Percentiles rank a stretch among this genome's conserved stretches.
These are phyloP conservation scores for Caenorhabditis panamensis DNA, from an alignment of 2,888 invertebrate genomes.

Conservation along the genomic window DNA sequence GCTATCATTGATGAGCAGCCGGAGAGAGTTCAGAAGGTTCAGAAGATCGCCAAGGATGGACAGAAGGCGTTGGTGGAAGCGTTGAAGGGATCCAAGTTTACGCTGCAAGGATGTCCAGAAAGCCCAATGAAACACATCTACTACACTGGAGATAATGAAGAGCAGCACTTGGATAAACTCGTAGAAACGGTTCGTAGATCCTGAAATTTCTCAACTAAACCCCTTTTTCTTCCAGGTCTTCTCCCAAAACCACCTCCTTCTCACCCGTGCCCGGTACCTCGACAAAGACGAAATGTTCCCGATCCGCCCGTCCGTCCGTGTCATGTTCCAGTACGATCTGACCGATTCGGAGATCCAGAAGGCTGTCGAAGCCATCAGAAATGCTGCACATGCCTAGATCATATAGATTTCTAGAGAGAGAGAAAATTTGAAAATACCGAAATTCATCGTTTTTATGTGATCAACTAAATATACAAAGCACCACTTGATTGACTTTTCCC, in stretches of 20 bases:
- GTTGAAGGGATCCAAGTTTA: constrained; percentile 64
- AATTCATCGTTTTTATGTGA: not conserved
- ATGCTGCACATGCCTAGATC: constrained; percentile 21
- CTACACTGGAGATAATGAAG: constrained; percentile 52
- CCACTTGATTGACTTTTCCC: no score
- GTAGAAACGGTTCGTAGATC: constrained; percentile 68
- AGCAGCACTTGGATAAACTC: constrained; percentile 70
- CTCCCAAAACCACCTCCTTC: constrained; percentile 79
- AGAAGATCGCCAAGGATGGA: constrained; percentile 56
- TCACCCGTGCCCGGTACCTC: constrained; percentile 82
- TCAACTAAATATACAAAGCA: no score
- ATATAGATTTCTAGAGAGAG: not conserved
- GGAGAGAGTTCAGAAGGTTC: constrained; percentile 59
- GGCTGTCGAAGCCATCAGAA: constrained; percentile 55
- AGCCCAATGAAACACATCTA: constrained; percentile 76
- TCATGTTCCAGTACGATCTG: constrained; percentile 76
- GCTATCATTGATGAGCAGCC: constrained; percentile 79
- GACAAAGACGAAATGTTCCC: constrained; percentile 82
- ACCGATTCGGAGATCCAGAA: constrained; percentile 69
- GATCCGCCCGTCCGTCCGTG: constrained; percentile 81
- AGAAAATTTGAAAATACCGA: not conserved
- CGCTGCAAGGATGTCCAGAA: constrained; percentile 64
- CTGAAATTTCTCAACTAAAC: not conserved
- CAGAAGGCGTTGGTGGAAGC: constrained; percentile 61
- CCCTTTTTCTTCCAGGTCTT: constrained; percentile 70